Percentiles rank a stretch among this genome's conserved stretches.
These are phyloP conservation scores for Hedya salicella DNA, from an alignment of 2,888 invertebrate genomes.

Conservation along the genomic window DNA sequence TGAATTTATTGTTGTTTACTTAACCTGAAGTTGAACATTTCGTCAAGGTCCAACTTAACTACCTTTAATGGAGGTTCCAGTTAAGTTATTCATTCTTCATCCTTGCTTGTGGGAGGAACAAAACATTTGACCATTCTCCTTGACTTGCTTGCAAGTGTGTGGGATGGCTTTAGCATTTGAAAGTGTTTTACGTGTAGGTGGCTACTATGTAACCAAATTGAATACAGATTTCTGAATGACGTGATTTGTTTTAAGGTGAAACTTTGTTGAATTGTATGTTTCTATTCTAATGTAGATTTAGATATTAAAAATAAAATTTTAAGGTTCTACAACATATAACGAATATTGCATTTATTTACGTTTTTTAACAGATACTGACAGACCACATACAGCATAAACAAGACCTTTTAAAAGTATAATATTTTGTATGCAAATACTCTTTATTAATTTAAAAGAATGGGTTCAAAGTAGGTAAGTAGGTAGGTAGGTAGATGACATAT, in stretches of 20 bases:
- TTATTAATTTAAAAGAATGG: no score
- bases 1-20: background rate
- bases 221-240: conserved; percentile 6
- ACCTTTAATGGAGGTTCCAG: conserved; percentile 20
- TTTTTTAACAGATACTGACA: no score
- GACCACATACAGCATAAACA: no score
- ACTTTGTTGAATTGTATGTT: background rate
- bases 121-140: conserved; percentile 47
- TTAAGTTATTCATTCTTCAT: conserved; percentile 7
- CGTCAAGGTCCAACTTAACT: conserved; percentile 13
- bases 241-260: background rate
- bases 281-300: no score
- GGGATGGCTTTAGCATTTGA: conserved; percentile 49
- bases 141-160: conserved; percentile 52
- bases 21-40: background rate
- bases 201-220: conserved; percentile 10
- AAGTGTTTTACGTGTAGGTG: conserved; percentile 45
- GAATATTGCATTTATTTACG: no score
- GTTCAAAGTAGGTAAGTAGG: no score
- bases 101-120: conserved; percentile 23
- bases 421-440: no score
- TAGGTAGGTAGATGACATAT: no score
- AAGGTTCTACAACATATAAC: no score
- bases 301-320: no score
- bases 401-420: no score